Evolutionary conservation across 2,113 vertebrate genomes (phyloP).

Genomic region (Galemys pyrenaicus): DNA sequence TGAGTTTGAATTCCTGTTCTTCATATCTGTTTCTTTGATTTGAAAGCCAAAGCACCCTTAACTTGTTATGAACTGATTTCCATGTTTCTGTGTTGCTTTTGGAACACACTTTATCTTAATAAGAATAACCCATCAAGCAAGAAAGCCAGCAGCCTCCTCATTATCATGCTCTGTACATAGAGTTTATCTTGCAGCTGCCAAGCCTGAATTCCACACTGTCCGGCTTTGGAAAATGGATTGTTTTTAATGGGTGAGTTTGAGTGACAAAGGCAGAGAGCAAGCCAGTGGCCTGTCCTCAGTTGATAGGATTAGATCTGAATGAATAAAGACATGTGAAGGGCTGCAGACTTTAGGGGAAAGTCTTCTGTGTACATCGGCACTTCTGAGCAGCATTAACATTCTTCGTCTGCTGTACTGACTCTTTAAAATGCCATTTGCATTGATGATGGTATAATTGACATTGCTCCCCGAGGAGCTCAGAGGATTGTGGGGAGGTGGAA

Average conservation of each 20-base stretch:
- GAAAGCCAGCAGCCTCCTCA: constrained; percentile 67
- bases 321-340: constrained; percentile 65
- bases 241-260: constrained; percentile 81
- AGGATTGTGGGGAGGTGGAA: constrained; percentile 77
- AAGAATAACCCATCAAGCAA: constrained; percentile 80
- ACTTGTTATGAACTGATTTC: constrained; percentile 66
- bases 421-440: constrained; percentile 86
- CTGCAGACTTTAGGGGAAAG: constrained; percentile 71
- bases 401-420: constrained; percentile 69
- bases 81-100: constrained; percentile 65
- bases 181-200: constrained; percentile 77
- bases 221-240: constrained; percentile 72
- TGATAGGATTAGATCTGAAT: constrained; percentile 62
- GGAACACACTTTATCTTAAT: constrained; percentile 81
- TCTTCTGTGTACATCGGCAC: constrained; percentile 6
- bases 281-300: constrained; percentile 63
- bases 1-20: constrained; percentile 50
- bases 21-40: constrained; percentile 62
- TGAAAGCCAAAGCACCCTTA: constrained; percentile 34
- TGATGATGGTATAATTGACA: constrained; percentile 84
- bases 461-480: constrained; percentile 80
- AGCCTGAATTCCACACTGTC: constrained; percentile 71
- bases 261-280: constrained; percentile 75
- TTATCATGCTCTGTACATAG: constrained; percentile 55
- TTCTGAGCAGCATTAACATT: constrained; percentile 82